Conservation (phyloP, 2,113 vertebrate species). For the Xiphophorus couchianus region DNA sequence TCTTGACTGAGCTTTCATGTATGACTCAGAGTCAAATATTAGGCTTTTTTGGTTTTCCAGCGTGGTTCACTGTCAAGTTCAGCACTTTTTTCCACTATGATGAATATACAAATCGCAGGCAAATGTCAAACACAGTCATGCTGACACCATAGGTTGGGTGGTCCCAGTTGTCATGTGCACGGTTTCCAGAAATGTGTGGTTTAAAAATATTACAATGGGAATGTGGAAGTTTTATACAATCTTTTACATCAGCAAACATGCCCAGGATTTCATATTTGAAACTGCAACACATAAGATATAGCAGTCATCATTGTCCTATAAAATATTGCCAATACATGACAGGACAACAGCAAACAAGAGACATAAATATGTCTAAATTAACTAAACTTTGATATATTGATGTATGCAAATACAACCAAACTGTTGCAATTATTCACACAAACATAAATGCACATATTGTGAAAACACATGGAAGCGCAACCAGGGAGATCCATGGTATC, state of each 20-base stretch:
- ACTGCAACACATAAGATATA: neutral
- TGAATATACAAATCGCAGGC: slow-evolving; percentile 29
- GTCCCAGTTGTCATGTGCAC: slow-evolving; percentile 12
- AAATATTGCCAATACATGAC: neutral
- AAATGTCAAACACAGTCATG: slow-evolving; percentile 32
- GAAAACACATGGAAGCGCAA: slow-evolving; percentile 41
- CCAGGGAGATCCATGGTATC: slow-evolving; percentile 35
- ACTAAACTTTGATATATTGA: slow-evolving; percentile 12
- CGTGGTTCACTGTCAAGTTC: slow-evolving; percentile 38
- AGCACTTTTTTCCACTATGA: slow-evolving; percentile 11
- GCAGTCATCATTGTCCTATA: neutral
- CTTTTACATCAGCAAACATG: neutral
- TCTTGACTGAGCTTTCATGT: slow-evolving; percentile 28
- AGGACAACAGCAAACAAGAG: neutral
- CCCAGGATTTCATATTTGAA: slow-evolving; percentile 2
- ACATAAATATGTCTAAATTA: neutral
- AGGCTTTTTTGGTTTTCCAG: slow-evolving; percentile 18
- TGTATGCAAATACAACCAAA: slow-evolving; percentile 10
- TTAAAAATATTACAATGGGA: slow-evolving; percentile 2
- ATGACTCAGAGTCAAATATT: slow-evolving; percentile 1
- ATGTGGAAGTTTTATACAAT: neutral
- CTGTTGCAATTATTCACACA: slow-evolving; percentile 13
- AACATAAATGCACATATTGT: slow-evolving; percentile 30
- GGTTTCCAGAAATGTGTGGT: slow-evolving; percentile 19
- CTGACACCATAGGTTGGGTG: slow-evolving; percentile 6